phyloP scores from a whole-genome alignment of 2,113 vertebrate species.

The Fukomys damarensis region DNA sequence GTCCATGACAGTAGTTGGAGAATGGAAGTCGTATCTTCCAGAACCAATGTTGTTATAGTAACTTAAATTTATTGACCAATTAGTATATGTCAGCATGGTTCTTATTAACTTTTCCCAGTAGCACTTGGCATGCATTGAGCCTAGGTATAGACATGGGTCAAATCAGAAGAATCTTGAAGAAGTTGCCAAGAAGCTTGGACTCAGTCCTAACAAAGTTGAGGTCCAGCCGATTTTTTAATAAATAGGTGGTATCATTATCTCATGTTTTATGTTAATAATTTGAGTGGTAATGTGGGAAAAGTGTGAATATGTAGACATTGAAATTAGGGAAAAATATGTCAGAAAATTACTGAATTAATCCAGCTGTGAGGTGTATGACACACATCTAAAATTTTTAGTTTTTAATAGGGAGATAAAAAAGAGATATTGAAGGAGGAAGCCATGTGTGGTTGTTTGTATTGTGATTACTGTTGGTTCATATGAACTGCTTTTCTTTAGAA shows the following conservation, averaged over 20 bases:
- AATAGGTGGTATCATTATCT: neutral
- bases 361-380: neutral
- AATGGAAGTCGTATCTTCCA: neutral
- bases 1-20: neutral
- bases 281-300: neutral
- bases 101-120: neutral
- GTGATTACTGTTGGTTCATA: neutral
- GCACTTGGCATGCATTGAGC: neutral
- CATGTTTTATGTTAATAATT: neutral
- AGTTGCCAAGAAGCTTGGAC: neutral
- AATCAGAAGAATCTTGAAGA: neutral
- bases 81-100: neutral
- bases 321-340: neutral
- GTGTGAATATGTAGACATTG: neutral
- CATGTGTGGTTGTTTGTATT: neutral
- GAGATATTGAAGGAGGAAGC: neutral
- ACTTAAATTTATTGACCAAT: neutral
- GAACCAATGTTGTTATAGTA: neutral
- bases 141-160: neutral
- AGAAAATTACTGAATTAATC: neutral
- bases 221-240: neutral
- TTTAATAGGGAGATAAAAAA: neutral
- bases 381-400: neutral
- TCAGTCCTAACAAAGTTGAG: neutral
- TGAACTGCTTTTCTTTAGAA: conserved; percentile 17